Percentiles rank a stretch among this genome's conserved stretches.
These are phyloP conservation scores for Stylophora pistillata DNA, from an alignment of 64 coral and sea anemone species.

Conservation along the genomic window DNA sequence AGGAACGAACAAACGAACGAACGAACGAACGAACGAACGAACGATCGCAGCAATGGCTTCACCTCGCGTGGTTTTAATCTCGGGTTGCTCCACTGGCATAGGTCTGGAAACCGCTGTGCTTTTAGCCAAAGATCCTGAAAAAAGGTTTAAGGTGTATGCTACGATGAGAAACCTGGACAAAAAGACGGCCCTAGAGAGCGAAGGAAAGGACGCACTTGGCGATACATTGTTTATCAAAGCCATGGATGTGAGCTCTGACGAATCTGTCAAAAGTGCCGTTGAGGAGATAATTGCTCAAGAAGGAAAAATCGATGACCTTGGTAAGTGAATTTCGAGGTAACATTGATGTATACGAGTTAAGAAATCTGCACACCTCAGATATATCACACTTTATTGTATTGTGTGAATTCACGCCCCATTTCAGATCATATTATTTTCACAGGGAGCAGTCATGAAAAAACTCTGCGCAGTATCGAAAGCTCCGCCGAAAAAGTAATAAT, in stretches of 20 bases:
- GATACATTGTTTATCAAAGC: neutral
- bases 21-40: neutral
- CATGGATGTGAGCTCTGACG: neutral
- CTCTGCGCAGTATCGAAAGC: too few species aligned
- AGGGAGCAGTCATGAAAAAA: too few species aligned
- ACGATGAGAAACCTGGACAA: slow-evolving; percentile 21
- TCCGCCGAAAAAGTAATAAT: too few species aligned
- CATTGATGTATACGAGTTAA: too few species aligned
- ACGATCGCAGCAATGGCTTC: neutral
- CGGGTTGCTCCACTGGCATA: slow-evolving; percentile 3
- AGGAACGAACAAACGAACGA: too few species aligned
- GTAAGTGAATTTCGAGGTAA: neutral
- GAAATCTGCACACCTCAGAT: too few species aligned
- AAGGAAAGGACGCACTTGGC: neutral
- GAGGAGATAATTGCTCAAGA: neutral
- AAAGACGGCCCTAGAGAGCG: neutral
- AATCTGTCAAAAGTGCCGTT: neutral
- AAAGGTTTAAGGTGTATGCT: neutral
- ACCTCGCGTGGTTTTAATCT: neutral
- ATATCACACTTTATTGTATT: too few species aligned
- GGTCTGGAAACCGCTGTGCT: slow-evolving; percentile 1
- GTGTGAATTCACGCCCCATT: too few species aligned
- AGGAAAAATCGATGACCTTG: slow-evolving; percentile 16
- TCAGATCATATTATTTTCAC: too few species aligned
- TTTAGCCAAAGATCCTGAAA: slow-evolving; percentile 10